Base-by-base conservation (phyloP, 2,797 vertebrate genomes). In the Megaceryle alcyon region DNA sequence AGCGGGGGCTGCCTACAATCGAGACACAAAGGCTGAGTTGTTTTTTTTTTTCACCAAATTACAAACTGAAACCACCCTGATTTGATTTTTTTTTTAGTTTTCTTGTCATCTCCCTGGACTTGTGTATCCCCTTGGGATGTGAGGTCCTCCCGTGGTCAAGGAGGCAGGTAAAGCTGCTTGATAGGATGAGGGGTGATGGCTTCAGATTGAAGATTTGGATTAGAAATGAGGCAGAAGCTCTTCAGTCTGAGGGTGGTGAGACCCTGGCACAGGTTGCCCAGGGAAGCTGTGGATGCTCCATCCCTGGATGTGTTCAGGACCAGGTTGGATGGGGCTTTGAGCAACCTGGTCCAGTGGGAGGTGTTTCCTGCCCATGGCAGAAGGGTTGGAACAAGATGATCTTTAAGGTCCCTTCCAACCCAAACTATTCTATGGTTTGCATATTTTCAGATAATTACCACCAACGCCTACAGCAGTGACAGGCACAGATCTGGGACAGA, bases 121-220 rank as follows among this genome's bases (percentile, higher is more conserved):
- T 41, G 7, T 2, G 12, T 9, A 29, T 21, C 48, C 18, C 49
- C 15, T 4, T 15, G 5, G 9, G 28, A 20, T 1, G 3, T 1
- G 1, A 29, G 35, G 28, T 60, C 28, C 51, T 73, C 17, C n/a
- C 2, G 2, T 3, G 4, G 17, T 54, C 39, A 28, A 49, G 61
- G 19, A 14, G 25, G 86, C 70, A 65, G 63, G 46, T 15, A 17
- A 85, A 63, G n/a, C 0, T 0, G 53, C 63, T 25, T 37, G 48
- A 1, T 26, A 51, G 26, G 18, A 26, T 26, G 15, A 15, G 49
- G 49, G 49, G 49, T 51, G 49, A 28, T 28, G 26, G 25, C 25
- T 51, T 26, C 49, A 26, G 26, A 26, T 7, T 51, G 49, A 13
- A 51, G 49, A 51, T 15, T 25, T 25, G 26, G 25, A 51, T 25